Evolutionary conservation across 2,113 vertebrate species (phyloP), one percentile per base, ranked within the genome.

Genomic region (Tinamus guttatus): DNA sequence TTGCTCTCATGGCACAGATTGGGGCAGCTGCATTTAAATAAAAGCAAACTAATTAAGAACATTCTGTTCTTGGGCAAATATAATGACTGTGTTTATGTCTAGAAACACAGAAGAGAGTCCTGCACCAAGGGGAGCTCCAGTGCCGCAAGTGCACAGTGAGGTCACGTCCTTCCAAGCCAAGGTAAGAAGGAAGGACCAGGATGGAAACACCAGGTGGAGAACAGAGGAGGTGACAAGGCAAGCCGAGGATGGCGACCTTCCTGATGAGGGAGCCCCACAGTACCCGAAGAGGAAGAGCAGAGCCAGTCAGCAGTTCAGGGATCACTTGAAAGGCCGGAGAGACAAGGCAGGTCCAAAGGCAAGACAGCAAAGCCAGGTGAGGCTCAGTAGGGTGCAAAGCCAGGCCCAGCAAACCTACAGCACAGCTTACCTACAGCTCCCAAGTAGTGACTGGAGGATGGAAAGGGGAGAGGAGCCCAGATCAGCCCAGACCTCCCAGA

Each of bases 401-500:
- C 34, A 28, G 69, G 45, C 45, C 14, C 32, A 47, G 18, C 20
- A 14, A 30, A 30, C 8, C 49, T 5, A 4, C 7, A 21, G 8
- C 36, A 3, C 6, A 7, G 4, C 28, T 20, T 13, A 27, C 38
- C 11, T 1, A 0, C 21, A 7, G 1, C 1, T 69, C 6, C 21
- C 17, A 52, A 45, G 0, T 11, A 3, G 1, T 36, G 47, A 9
- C 38, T 41, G 18, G 5, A 49, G 20, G 5, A 7, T 0, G 22
- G 11, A 24, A 10, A 10, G 12, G 1, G 3, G 10, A 62, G 7
- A 11, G 5, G 9, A 11, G 5, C 36, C 4, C 2, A 1, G 4
- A 12, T 2, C 2, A 0, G 5, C 4, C 51, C 6, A 0, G 5
- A 5, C 51, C 6, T 54, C 41, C 27, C 24, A 3, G 11, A 32